These are phyloP conservation scores for Fragum fragum DNA, from an alignment of 2,888 invertebrate species.

Conservation along the genomic window DNA sequence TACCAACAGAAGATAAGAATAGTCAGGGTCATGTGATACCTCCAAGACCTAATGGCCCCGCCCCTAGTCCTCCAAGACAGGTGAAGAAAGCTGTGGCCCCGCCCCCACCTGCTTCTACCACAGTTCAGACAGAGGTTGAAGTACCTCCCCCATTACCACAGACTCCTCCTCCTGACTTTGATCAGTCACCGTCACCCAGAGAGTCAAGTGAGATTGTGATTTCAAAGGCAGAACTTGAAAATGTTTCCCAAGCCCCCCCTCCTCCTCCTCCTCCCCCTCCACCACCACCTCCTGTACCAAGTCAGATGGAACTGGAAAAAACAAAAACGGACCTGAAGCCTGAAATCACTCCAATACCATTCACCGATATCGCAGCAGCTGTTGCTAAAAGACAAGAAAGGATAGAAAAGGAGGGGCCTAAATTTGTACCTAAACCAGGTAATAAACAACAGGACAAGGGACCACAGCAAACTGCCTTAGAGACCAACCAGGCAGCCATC, in stretches of 20 bases:
- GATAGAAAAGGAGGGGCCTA: slow-evolving; percentile 76
- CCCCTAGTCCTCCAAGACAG: slow-evolving; percentile 64
- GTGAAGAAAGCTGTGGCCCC: slow-evolving; percentile 25
- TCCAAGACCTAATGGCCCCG: slow-evolving; percentile 73
- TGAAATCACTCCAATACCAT: slow-evolving; percentile 64
- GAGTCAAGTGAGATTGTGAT: background rate
- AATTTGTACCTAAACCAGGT: slow-evolving; percentile 62
- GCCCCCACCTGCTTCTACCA: slow-evolving; percentile 29
- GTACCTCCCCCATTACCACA: slow-evolving; percentile 60
- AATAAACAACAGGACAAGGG: slow-evolving; percentile 38
- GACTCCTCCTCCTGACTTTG: slow-evolving; percentile 61
- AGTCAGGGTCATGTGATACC: slow-evolving; percentile 64
- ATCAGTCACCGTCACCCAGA: slow-evolving; percentile 35
- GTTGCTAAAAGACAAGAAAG: slow-evolving; percentile 79
- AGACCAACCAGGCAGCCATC: slow-evolving; percentile 81
- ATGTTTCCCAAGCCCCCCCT: slow-evolving; percentile 39
- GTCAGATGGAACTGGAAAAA: slow-evolving; percentile 44
- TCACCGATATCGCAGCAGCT: slow-evolving; percentile 81
- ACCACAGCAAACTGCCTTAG: slow-evolving; percentile 38
- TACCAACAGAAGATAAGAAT: slow-evolving; percentile 51
- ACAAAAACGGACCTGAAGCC: slow-evolving; percentile 51
- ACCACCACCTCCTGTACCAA: slow-evolving; percentile 54
- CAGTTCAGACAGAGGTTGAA: background rate
- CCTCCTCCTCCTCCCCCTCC: slow-evolving; percentile 68
- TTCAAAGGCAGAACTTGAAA: background rate